Conservation (phyloP, 2,797 vertebrate species). For the Otus scops region DNA sequence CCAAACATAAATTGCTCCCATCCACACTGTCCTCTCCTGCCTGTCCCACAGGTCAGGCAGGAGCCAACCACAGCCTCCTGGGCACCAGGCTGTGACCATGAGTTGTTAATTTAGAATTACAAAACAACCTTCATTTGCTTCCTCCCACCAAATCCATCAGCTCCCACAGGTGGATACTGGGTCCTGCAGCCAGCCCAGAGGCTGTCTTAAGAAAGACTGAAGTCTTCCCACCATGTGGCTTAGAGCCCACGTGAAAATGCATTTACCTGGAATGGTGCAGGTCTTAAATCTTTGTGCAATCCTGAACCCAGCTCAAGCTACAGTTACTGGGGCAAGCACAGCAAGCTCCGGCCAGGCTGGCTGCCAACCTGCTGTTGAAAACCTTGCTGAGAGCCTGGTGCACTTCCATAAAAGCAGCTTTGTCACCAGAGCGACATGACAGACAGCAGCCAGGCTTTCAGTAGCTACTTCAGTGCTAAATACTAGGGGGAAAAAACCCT, state of each 20-base stretch:
- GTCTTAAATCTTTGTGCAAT: not conserved
- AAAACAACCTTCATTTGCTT: not conserved
- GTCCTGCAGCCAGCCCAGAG: not conserved
- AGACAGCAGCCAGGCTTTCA: accelerated
- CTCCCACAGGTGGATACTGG: not conserved
- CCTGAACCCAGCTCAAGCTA: not conserved
- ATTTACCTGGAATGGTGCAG: not conserved
- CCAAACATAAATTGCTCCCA: not conserved
- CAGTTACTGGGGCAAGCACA: accelerated
- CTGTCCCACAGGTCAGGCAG: not conserved
- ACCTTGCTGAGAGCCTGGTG: accelerated
- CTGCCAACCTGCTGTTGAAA: not conserved
- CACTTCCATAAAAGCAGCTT: not conserved
- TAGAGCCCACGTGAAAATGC: not conserved
- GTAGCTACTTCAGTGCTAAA: not conserved
- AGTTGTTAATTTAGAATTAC: not conserved
- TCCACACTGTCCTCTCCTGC: no score
- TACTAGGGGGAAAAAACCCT: no score
- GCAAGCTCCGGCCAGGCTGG: not conserved
- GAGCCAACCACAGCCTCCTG: not conserved
- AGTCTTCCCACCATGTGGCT: not conserved
- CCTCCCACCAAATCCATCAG: not conserved
- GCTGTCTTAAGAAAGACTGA: not conserved
- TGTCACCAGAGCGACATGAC: accelerated
- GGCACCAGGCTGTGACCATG: not conserved